Evolutionary conservation across 2,888 invertebrate genomes (phyloP).

Genomic region (Pristionchus fissidentatus): DNA sequence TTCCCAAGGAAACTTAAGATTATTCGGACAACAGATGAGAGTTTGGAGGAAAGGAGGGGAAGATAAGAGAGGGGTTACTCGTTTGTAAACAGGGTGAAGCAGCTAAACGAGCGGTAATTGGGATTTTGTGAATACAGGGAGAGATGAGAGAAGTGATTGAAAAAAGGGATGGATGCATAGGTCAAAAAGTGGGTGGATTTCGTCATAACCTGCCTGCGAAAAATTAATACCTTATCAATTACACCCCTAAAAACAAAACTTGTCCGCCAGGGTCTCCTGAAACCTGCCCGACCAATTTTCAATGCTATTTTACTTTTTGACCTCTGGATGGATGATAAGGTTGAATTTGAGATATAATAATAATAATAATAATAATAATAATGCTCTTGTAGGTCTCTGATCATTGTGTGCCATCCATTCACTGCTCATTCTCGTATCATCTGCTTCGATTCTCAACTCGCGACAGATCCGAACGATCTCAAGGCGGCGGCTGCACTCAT

Average conservation of each 20-base stretch:
- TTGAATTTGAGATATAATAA: too few species aligned
- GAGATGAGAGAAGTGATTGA: not conserved
- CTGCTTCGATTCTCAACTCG: slow-evolving; percentile 67
- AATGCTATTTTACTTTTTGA: too few species aligned
- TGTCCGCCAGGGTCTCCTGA: too few species aligned
- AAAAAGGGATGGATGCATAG: not conserved
- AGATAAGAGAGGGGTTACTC: not conserved
- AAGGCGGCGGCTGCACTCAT: slow-evolving; percentile 60
- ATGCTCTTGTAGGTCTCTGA: slow-evolving; percentile 55
- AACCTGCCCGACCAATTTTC: too few species aligned
- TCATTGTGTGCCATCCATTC: slow-evolving; percentile 66
- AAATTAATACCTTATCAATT: too few species aligned
- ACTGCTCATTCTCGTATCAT: slow-evolving; percentile 57
- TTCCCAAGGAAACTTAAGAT: slow-evolving; percentile 36
- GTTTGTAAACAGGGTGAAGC: not conserved
- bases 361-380: slow-evolving; percentile 9
- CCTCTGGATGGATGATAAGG: too few species aligned
- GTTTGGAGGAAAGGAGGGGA: not conserved
- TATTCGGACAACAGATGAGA: slow-evolving; percentile 13
- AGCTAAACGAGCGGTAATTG: too few species aligned
- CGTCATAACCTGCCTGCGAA: too few species aligned
- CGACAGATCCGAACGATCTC: slow-evolving; percentile 60
- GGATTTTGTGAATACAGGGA: not conserved
- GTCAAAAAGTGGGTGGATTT: not conserved
- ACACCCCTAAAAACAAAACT: too few species aligned